These are phyloP conservation scores for Dione vanillae DNA, from an alignment of 2,888 invertebrate species.

Conservation along the genomic window DNA sequence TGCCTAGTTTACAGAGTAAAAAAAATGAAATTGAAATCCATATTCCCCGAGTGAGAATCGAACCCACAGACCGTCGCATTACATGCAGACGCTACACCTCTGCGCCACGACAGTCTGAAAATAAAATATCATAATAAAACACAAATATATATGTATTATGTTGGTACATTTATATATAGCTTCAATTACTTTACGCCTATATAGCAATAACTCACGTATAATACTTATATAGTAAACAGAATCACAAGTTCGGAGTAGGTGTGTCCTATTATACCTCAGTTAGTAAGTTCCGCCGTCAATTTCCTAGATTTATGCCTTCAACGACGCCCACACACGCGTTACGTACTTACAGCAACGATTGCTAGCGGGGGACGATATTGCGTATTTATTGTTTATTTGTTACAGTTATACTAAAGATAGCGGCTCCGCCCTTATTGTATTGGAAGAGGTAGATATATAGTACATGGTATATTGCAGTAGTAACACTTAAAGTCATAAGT, in stretches of 20 bases:
- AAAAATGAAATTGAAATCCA: no score
- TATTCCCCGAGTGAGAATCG: no score
- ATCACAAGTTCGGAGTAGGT: conserved; percentile 41
- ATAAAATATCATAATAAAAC: no score
- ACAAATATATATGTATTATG: no score
- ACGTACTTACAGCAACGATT: conserved; percentile 14
- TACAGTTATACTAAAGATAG: conserved; percentile 16
- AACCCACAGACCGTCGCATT: no score
- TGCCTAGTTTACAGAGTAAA: no score
- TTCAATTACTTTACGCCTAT: background rate
- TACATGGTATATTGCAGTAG: background rate
- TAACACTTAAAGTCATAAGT: no score
- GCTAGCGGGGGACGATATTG: conserved; percentile 26
- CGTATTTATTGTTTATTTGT: conserved; percentile 33
- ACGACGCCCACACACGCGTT: conserved; percentile 45
- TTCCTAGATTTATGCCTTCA: conserved; percentile 56
- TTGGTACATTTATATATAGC: background rate
- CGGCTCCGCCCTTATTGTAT: conserved; percentile 5
- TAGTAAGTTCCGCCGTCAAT: conserved; percentile 55
- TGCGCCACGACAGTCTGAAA: no score
- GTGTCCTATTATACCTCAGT: conserved; percentile 50
- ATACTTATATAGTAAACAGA: background rate
- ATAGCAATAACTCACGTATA: background rate
- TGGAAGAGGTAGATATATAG: background rate
- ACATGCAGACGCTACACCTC: no score